Evolutionary conservation across 1,140 invertebrate species (phyloP).

Genomic region (Saccostrea echinata): DNA sequence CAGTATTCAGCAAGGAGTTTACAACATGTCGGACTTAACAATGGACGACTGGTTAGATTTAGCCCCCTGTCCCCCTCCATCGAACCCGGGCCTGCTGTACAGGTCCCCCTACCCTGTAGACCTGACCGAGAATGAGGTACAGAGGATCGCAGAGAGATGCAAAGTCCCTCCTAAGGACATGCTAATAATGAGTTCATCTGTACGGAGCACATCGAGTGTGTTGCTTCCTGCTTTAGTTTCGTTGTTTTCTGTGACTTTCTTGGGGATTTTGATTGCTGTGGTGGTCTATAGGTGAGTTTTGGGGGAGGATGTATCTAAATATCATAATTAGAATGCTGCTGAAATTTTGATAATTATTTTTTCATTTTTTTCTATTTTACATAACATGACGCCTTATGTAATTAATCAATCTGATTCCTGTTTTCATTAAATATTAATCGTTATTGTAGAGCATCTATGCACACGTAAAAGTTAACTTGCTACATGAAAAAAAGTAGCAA

Average conservation of each 20-base stretch:
- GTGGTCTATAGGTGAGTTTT: neutral
- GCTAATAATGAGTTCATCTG: neutral
- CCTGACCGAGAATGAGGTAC: neutral
- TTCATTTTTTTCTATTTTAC: too few relatives aligned
- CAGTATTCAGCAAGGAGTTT: neutral
- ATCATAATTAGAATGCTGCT: too few relatives aligned
- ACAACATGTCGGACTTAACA: neutral
- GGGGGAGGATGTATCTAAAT: too few relatives aligned
- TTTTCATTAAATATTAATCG: too few relatives aligned
- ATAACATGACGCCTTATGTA: too few relatives aligned
- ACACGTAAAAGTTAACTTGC: too few relatives aligned
- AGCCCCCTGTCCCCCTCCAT: conserved; percentile 49
- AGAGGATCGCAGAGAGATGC: conserved; percentile 23
- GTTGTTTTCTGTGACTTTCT: neutral
- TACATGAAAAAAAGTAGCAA: too few relatives aligned
- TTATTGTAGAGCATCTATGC: too few relatives aligned
- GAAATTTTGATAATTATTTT: too few relatives aligned
- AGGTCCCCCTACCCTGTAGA: neutral
- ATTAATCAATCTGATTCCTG: too few relatives aligned
- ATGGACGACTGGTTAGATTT: neutral
- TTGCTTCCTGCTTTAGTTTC: neutral
- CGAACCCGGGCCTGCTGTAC: conserved; percentile 34
- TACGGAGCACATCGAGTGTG: neutral
- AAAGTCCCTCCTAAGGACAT: neutral
- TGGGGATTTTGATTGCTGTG: neutral